These are phyloP conservation scores for Galaxias olidus DNA, from an alignment of 2,797 vertebrate genomes.

Conservation along the genomic window DNA sequence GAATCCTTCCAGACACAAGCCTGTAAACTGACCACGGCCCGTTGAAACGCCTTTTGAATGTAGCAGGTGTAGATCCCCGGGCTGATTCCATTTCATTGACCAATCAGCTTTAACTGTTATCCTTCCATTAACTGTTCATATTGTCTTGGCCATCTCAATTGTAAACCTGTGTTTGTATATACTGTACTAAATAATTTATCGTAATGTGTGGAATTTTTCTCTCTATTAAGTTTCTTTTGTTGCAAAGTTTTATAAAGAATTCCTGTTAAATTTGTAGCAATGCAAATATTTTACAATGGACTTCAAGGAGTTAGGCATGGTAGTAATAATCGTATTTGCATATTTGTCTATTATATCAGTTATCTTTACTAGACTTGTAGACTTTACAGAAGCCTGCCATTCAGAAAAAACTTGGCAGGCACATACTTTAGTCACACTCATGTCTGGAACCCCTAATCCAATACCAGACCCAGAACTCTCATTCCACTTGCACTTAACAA, in stretches of 20 bases:
- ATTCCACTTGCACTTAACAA: slow-evolving; percentile 43
- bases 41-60: slow-evolving; percentile 33
- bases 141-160: slow-evolving; percentile 18
- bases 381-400: slow-evolving; percentile 29
- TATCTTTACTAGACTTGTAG: slow-evolving; percentile 20
- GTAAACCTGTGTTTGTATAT: slow-evolving; percentile 38
- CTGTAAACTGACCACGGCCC: slow-evolving; percentile 32
- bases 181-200: slow-evolving; percentile 58
- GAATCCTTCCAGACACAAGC: slow-evolving; percentile 44
- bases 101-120: slow-evolving; percentile 21
- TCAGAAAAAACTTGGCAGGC: slow-evolving; percentile 45
- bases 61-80: slow-evolving; percentile 52
- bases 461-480: slow-evolving; percentile 38
- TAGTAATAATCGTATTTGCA: background rate
- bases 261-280: slow-evolving; percentile 13
- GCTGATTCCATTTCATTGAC: slow-evolving; percentile 36
- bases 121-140: slow-evolving; percentile 6
- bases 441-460: slow-evolving; percentile 50
- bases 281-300: slow-evolving; percentile 7
- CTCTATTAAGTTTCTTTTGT: slow-evolving; percentile 5
- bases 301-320: background rate
- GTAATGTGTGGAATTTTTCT: slow-evolving; percentile 10
- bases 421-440: slow-evolving; percentile 44
- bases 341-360: background rate
- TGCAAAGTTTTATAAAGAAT: slow-evolving; percentile 18